Evolutionary conservation across 2,113 vertebrate species (phyloP).

Genomic region (Cricetomys ansorgei): DNA sequence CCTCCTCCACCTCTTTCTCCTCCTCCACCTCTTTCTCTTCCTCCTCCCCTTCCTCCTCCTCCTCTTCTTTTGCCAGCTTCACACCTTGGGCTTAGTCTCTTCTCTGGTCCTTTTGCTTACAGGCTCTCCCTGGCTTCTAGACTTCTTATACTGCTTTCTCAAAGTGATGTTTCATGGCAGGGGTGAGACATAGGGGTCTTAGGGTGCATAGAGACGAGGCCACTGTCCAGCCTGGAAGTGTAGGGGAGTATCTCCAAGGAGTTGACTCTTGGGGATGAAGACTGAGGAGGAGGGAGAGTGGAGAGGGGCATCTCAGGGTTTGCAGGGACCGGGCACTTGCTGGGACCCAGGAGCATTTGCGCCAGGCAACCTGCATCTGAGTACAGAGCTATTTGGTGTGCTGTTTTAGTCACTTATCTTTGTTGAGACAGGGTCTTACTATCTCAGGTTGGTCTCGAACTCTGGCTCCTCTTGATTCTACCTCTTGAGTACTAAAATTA

Average conservation of each 20-base stretch:
- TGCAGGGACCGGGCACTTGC: rapidly evolving
- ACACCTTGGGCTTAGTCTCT: neutral
- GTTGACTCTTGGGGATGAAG: neutral
- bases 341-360: neutral
- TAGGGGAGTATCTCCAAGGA: neutral
- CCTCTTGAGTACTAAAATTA: neutral
- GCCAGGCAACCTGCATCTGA: no score
- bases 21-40: no score
- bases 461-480: neutral
- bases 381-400: neutral
- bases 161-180: neutral
- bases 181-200: neutral
- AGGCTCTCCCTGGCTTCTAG: neutral
- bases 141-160: neutral
- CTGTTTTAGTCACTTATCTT: neutral
- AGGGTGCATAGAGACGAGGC: neutral
- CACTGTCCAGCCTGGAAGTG: neutral
- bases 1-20: no score
- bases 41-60: neutral
- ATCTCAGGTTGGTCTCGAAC: neutral
- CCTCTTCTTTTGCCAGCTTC: no score
- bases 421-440: neutral
- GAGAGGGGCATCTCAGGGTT: neutral
- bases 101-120: neutral
- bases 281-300: neutral